phyloP scores from a whole-genome alignment of 2,113 vertebrate species.

The Lepus europaeus region DNA sequence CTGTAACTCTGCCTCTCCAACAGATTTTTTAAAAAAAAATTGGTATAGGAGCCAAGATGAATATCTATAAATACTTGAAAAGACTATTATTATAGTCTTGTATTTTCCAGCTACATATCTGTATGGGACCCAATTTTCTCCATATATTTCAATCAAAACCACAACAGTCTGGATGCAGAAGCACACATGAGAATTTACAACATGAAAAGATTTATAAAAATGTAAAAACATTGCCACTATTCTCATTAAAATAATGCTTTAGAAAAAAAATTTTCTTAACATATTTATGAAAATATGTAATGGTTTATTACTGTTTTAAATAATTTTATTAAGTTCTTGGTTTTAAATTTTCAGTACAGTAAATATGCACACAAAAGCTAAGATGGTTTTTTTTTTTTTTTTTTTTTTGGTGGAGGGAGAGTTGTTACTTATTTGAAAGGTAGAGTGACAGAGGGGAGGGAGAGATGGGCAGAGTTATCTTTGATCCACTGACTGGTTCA shows the following conservation, averaged over 20 bases:
- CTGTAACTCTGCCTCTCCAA: too few species aligned
- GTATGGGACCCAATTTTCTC: neutral
- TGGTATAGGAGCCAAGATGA: neutral
- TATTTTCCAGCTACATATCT: neutral
- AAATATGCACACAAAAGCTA: neutral
- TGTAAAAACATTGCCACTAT: neutral
- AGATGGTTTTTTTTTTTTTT: too few species aligned
- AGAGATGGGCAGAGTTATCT: too few species aligned
- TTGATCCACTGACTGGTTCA: too few species aligned
- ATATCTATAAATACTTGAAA: constrained; percentile 15
- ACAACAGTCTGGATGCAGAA: neutral
- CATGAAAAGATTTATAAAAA: neutral
- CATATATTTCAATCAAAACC: constrained; percentile 22
- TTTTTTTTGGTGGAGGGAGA: too few species aligned
- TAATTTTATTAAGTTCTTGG: constrained; percentile 13
- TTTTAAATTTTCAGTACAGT: constrained; percentile 18
- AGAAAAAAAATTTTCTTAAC: constrained; percentile 21
- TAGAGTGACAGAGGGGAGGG: too few species aligned
- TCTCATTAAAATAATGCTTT: constrained; percentile 14
- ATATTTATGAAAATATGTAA: neutral
- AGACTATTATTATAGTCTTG: neutral
- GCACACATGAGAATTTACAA: neutral
- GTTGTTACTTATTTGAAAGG: too few species aligned
- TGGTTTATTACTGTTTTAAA: neutral
- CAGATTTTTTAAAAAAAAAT: too few species aligned